These are phyloP conservation scores for Philereme vetulata DNA, from an alignment of 2,888 invertebrate genomes.

Conservation along the genomic window DNA sequence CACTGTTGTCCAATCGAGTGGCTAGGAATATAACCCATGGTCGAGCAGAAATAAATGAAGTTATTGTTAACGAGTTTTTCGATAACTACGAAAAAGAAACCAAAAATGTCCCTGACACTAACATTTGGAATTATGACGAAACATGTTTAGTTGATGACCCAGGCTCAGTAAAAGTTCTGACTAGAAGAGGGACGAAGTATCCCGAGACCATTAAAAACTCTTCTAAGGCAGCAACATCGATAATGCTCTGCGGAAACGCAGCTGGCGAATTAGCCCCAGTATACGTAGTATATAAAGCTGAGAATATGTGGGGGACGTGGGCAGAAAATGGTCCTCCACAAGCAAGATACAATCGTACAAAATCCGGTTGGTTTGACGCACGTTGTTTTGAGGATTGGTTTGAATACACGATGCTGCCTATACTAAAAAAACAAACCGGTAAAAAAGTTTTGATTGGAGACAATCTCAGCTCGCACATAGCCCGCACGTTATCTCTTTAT, in stretches of 20 bases:
- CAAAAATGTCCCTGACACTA: slow-evolving; percentile 11
- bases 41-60: slow-evolving; percentile 19
- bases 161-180: slow-evolving; percentile 22
- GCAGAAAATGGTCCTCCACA: slow-evolving; percentile 17
- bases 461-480: background rate
- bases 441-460: background rate
- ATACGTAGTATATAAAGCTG: slow-evolving; percentile 16
- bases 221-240: slow-evolving; percentile 18
- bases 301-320: slow-evolving; percentile 28
- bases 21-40: slow-evolving; percentile 21
- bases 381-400: slow-evolving; percentile 10
- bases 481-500: background rate
- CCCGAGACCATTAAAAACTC: slow-evolving; percentile 25
- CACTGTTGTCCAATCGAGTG: slow-evolving; percentile 15
- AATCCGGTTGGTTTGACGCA: slow-evolving; percentile 30
- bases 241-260: slow-evolving; percentile 20
- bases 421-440: background rate
- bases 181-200: slow-evolving; percentile 23
- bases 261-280: slow-evolving; percentile 21
- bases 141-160: slow-evolving; percentile 26
- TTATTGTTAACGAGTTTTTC: slow-evolving; percentile 20
- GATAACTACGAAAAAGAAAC: slow-evolving; percentile 21
- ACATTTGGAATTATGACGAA: slow-evolving; percentile 29
- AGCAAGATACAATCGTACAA: slow-evolving; percentile 25
- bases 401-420: background rate